phyloP scores from a whole-genome alignment of 1,140 invertebrate genomes.

The Spodoptera litura region DNA sequence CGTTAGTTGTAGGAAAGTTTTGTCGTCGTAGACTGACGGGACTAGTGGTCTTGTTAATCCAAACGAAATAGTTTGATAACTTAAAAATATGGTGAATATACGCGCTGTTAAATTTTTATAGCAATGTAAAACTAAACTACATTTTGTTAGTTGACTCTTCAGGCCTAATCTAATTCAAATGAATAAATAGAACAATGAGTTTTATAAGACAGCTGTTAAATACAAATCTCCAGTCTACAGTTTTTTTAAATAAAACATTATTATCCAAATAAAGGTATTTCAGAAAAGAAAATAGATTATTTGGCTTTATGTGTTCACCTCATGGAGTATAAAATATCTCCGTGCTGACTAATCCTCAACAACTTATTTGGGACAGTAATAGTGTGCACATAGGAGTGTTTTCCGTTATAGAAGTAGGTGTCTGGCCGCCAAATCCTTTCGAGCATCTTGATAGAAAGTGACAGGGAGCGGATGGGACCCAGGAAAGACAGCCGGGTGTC shows the following conservation, averaged over 20 bases:
- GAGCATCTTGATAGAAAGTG: slow-evolving; percentile 95
- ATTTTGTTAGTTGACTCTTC: too few relatives aligned
- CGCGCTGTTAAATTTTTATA: too few relatives aligned
- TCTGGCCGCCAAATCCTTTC: slow-evolving; percentile 98
- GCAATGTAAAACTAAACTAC: too few relatives aligned
- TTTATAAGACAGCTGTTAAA: too few relatives aligned
- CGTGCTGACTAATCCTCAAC: slow-evolving; percentile 94
- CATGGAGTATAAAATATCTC: slow-evolving; percentile 97
- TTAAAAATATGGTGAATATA: too few relatives aligned
- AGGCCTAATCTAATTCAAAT: too few relatives aligned
- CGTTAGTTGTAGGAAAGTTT: slow-evolving; percentile 7
- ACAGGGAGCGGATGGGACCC: slow-evolving; percentile 93
- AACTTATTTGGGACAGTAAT: slow-evolving; percentile 98
- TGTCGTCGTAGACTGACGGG: slow-evolving; percentile 9
- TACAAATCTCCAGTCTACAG: neutral
- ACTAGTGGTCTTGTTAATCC: neutral
- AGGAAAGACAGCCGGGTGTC: slow-evolving; percentile 93
- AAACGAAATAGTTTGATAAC: too few relatives aligned
- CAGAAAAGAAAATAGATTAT: neutral
- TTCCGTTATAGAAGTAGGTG: slow-evolving; percentile 97
- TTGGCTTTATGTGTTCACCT: slow-evolving; percentile 87
- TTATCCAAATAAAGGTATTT: too few relatives aligned
- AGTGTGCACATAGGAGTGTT: slow-evolving; percentile 97
- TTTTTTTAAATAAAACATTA: neutral
- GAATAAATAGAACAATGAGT: too few relatives aligned